Base-by-base conservation (phyloP, 2,797 vertebrate genomes). In the Alca torda region DNA sequence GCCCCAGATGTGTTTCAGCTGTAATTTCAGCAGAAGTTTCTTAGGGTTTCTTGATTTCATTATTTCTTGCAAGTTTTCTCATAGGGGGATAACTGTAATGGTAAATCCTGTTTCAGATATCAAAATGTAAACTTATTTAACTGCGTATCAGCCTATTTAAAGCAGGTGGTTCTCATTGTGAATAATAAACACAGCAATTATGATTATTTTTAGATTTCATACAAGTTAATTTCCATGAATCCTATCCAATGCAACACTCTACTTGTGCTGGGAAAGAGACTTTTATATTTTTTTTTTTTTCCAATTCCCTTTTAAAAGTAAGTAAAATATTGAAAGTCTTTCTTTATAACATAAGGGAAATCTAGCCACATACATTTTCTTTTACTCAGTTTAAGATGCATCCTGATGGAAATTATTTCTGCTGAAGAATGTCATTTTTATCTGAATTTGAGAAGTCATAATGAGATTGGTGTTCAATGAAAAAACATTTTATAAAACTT, bases 1-100 rank as follows among this genome's bases (percentile, higher is more conserved):
- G 10, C 4, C 11, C 16, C 1, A 3, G 30, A 72, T 87, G 30
- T 57, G 15, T 65, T 77, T 77, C 79, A 96, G 26, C 8, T 43
- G 37, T 25, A 79, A 61, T 70, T 94, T 97, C 60, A 78, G 65
- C 41, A 95, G 54, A 94, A 91, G n/a, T 94, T 97, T 80, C 41
- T 77, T 79, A 54, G 6, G 2, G 30, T 63, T 94, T 94, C 37
- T 90, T 83, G 51, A 45, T 95, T 91, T 75, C 89, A 74, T 17
- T 84, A 31, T 89, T 95, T 21, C 25, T 94, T 92, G 16, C 16
- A 64, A 39, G 4, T 37, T 92, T 91, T 57, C 72, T 60, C 87
- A 48, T 39, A 94, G 24, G 10, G 11, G 35, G 35, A 93, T 91
- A 88, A 93, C 81, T 96, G 85, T 89, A 93, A 74, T 45, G 39